Evolutionary conservation across 2,113 vertebrate genomes (phyloP), one percentile per base, ranked within the genome.

Genomic region (Oxyura jamaicensis): DNA sequence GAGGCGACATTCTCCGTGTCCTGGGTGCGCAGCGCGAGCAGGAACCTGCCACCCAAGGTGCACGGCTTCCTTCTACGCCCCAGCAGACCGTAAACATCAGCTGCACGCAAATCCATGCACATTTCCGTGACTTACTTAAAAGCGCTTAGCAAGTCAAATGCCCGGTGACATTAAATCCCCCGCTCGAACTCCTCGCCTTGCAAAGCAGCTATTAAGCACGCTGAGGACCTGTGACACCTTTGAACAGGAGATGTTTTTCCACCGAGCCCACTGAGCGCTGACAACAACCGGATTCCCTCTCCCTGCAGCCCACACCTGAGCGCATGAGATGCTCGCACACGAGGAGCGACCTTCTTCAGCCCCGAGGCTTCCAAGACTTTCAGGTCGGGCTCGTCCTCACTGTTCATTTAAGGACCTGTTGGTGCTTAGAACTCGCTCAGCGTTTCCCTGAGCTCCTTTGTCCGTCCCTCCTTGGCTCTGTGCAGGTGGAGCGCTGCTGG

Each of bases 101-200:
- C 44, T 2, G 6, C 2, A 21, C 2, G 36, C 13, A 3, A 6
- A 5, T 18, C 13, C 18, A 2, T 0, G 6, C 1, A 3, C 7
- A 52, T 60, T 42, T 14, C 39, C 1, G 8, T 10, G 11, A 62
- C 33, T 53, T 6, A 7, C 14, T 35, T 31, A 6, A 48, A 48
- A 23, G 5, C 28, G 10, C 52, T 14, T 74, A 12, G 26, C 13
- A 11, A 44, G 7, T 9, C 33, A 4, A 55, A 53, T 18, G 2
- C 36, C 17, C 36, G 2, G 4, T 1, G 41, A 8, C 4, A 46
- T 7, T 13, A 10, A 65, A 63, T 17, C 21, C 1, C 33, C 50
- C 11, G 13, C 23, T 69, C 35, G n/a, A n/a, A n/a, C n/a, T n/a
- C n/a, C n/a, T n/a, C 11, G 48, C 22, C 44, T 46, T 50, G 48